Base-by-base conservation (phyloP, 2,797 vertebrate species). In the Mormyrus proboscirostris region DNA sequence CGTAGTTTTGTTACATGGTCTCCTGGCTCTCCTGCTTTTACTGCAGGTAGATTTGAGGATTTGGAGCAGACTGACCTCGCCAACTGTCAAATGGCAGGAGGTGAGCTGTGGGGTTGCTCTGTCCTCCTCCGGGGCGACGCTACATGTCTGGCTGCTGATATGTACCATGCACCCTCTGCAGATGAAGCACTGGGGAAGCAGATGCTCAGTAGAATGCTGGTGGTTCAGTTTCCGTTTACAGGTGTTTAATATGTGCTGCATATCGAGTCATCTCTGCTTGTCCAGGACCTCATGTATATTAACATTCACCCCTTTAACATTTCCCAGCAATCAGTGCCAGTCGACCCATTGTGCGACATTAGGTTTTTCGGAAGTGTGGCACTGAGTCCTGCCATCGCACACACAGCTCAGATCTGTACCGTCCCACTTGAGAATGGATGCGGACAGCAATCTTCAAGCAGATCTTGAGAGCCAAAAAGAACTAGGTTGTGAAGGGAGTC, bases 81-180 rank as follows among this genome's bases (percentile, higher is more conserved):
- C 91, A 91, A 91, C 90, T 91, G 65, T 90, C 88, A 82, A 91
- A 91, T 91, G 91, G 88, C 89, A 76, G 65, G 84, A 4, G 85
- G 73, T 79, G 41, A 44, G 2, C 16, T 79, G 16, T 44, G 73
- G 73, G 73, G 90, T 76, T 9, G 73, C 62, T 89, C 91, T 88
- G 91, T 90, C 89, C 87, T 6, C 25, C 53, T 29, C 29, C 0
- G 33, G 73, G 41, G 14, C 41, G 38, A n/a, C 2, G 14, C 38
- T 44, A 3, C 16, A 82, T 47, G 38, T 44, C 16, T 44, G 29
- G 2, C 38, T 38, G 49, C 84, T 53, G 19, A 49, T 47, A 33
- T 1, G 3, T 8, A 85, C 44, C 9, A 12, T 16, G 47, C 55
- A n/a, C 83, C 83, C 50, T 10, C 49, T 85, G n/a, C 83, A 25